Conservation (phyloP, 2,797 vertebrate species). For the Linurgus olivaceus region DNA sequence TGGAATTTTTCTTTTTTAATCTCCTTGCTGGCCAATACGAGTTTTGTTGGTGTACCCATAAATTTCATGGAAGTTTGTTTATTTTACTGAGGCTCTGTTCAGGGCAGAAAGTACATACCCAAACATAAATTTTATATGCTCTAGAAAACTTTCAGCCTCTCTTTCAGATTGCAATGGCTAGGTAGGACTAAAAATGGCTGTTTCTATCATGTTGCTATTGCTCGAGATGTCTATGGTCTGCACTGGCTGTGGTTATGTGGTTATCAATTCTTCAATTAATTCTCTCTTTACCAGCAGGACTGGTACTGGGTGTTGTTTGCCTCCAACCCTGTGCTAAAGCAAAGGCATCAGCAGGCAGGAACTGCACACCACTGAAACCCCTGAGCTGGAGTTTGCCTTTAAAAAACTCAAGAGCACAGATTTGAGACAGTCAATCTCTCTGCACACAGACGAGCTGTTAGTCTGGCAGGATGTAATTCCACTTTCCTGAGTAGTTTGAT, state of each 20-base stretch:
- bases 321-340: neutral
- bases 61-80: neutral
- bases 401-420: neutral
- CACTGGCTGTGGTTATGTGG: neutral
- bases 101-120: neutral
- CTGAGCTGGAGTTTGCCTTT: neutral
- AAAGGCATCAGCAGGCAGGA: neutral
- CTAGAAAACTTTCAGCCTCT: neutral
- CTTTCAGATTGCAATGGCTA: neutral
- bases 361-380: neutral
- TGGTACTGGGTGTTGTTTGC: rapidly evolving
- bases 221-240: rapidly evolving
- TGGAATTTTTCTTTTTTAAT: neutral
- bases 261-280: neutral
- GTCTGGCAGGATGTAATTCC: neutral
- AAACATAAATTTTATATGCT: neutral
- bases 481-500: neutral
- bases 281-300: neutral
- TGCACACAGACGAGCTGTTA: neutral
- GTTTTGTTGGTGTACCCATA: neutral
- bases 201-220: neutral
- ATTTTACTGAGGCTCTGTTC: neutral
- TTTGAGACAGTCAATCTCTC: neutral
- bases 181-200: neutral
- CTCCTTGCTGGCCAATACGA: neutral